Evolutionary conservation across 2,113 vertebrate genomes (phyloP), one percentile per base, ranked within the genome.

Genomic region (Larimichthys crocea): DNA sequence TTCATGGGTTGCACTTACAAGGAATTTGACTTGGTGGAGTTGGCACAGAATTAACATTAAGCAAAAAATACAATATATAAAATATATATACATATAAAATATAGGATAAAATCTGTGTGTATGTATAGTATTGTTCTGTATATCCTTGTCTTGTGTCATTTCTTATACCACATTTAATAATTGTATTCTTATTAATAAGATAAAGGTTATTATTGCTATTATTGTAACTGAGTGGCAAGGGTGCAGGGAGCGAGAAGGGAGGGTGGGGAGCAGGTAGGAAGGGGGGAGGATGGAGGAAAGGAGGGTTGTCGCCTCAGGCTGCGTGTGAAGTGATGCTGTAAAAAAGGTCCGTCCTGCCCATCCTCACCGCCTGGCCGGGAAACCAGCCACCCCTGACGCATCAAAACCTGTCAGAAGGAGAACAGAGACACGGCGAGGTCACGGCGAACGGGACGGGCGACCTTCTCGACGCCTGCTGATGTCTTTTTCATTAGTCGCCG

Each of bases 401-500:
- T 94, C 92, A 93, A 85, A 91, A 88, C 57, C 89, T 92, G 93
- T 92, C 93, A 92, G 76, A 77, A 68, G 70, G 75, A 74, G 59
- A 83, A n/a, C 76, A 49, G 82, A 89, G 82, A 86, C 84, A 65
- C 55, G 35, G 31, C 24, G 89, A 88, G 90, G 85, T 90, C 85
- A 90, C 52, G 40, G 86, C 44, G 52, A 82, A 85, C 46, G 76
- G 80, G 76, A 74, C 75, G 49, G 59, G 56, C 83, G 74, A 93
- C 90, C 92, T 90, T 91, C 84, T 93, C 82, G 5, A 63, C 44
- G 89, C 66, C 80, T 87, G 89, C 91, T 92, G 88, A 90, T 92
- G 91, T 92, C 92, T 92, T 91, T 92, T 92, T 92, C 92, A 93
- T 92, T 92, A 89, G 86, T 71, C 60, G 80, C 76, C 60, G 72